Evolutionary conservation across 1,140 invertebrate species (phyloP).

Genomic region (Halesus radiatus): DNA sequence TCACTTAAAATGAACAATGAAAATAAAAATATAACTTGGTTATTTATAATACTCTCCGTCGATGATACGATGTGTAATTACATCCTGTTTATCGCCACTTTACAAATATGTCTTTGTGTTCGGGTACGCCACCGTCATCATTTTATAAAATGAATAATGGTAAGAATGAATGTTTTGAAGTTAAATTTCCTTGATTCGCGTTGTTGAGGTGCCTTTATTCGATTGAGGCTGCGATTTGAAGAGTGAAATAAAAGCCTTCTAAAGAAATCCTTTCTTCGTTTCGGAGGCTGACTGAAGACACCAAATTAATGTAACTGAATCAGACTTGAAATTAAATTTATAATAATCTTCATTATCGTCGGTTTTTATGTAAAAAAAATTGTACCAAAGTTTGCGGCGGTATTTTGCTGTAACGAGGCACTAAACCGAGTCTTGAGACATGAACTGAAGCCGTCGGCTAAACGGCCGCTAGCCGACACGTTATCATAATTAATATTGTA

Average conservation of each 20-base stretch:
- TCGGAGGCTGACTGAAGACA: background rate
- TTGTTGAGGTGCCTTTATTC: slow-evolving; percentile 23
- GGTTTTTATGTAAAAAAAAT: background rate
- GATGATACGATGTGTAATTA: background rate
- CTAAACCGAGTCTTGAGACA: background rate
- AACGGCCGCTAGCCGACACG: too few relatives aligned
- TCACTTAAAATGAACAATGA: too few relatives aligned
- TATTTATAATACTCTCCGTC: background rate
- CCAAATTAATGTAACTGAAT: background rate
- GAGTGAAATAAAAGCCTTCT: background rate
- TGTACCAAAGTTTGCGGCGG: background rate
- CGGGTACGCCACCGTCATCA: background rate
- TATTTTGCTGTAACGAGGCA: background rate
- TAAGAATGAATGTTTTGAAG: slow-evolving; percentile 1
- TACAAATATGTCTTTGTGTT: background rate
- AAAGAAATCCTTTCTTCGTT: background rate
- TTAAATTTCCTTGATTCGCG: slow-evolving; percentile 1
- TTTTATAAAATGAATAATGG: too few relatives aligned
- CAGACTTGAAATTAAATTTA: background rate
- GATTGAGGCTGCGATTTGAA: slow-evolving; percentile 3
- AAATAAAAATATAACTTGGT: background rate
- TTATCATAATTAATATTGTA: background rate
- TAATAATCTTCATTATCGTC: background rate
- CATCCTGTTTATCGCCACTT: background rate
- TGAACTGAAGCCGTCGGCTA: too few relatives aligned